Percentiles rank a stretch among this genome's conserved stretches.
Evolutionary conservation across 2,888 invertebrate species (phyloP).

Genomic region (Myopa tessellatipennis): DNA sequence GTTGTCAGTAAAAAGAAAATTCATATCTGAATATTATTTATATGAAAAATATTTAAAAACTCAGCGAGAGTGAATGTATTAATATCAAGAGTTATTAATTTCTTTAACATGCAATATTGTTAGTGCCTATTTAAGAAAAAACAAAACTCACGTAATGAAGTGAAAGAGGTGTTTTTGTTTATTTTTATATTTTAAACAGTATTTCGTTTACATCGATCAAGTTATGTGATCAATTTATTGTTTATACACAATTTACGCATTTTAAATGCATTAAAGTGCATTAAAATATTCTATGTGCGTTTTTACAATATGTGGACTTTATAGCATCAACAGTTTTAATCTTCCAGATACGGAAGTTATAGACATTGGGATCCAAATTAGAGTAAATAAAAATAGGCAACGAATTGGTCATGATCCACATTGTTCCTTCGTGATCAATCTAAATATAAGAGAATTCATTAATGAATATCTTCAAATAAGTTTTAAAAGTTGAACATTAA

Average conservation of each 20-base stretch:
- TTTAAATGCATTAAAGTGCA: background rate
- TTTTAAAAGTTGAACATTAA: too few species aligned
- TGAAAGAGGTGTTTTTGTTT: background rate
- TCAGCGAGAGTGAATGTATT: background rate
- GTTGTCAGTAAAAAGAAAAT: too few species aligned
- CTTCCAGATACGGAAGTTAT: slow-evolving; percentile 76
- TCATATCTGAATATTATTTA: too few species aligned
- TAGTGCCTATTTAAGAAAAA: slow-evolving; percentile 58
- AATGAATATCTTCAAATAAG: too few species aligned
- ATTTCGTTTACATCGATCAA: background rate
- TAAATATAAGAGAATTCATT: slow-evolving; percentile 54
- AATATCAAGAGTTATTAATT: background rate
- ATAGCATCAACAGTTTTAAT: slow-evolving; percentile 66
- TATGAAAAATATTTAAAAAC: too few species aligned
- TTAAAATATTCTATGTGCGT: background rate
- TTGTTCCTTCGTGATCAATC: slow-evolving; percentile 73
- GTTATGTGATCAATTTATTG: background rate
- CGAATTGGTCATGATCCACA: slow-evolving; percentile 78
- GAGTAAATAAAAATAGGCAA: slow-evolving; percentile 77
- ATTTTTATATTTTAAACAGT: background rate
- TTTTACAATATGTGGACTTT: slow-evolving; percentile 67
- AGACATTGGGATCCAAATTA: slow-evolving; percentile 71
- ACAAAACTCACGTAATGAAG: background rate
- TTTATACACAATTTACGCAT: background rate
- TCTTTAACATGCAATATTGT: slow-evolving; percentile 62